phyloP scores from a whole-genome alignment of 1,140 invertebrate genomes.

The Bombus huntii region DNA sequence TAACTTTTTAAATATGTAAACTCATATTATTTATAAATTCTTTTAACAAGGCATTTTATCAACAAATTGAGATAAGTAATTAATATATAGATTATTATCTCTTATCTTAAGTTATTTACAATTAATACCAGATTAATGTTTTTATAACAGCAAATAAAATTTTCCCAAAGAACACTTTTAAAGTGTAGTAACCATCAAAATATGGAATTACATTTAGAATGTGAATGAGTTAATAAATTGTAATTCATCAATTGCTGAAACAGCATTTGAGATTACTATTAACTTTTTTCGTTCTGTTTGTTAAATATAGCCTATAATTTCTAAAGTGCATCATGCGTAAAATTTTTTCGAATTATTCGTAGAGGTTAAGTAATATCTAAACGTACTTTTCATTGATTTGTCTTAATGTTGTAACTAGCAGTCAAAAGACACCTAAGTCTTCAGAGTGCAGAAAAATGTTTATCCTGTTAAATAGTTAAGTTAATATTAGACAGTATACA shows the following conservation, averaged over 20 bases:
- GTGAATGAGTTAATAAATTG: slow-evolving; percentile 50
- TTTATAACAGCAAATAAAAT: slow-evolving; percentile 42
- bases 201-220: slow-evolving; percentile 49
- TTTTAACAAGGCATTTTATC: slow-evolving; percentile 41
- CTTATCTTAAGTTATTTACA: slow-evolving; percentile 56
- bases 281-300: slow-evolving; percentile 13
- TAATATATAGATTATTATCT: slow-evolving; percentile 48
- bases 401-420: slow-evolving; percentile 55
- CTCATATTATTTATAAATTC: slow-evolving; percentile 24
- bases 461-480: slow-evolving; percentile 66
- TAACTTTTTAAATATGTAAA: slow-evolving; percentile 21
- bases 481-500: slow-evolving; percentile 63
- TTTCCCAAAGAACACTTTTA: slow-evolving; percentile 33
- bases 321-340: slow-evolving; percentile 54
- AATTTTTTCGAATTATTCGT: slow-evolving; percentile 44
- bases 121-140: slow-evolving; percentile 56
- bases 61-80: slow-evolving; percentile 51
- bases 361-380: slow-evolving; percentile 58
- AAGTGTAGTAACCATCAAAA: slow-evolving; percentile 39
- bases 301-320: slow-evolving; percentile 47
- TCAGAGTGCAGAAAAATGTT: slow-evolving; percentile 60
- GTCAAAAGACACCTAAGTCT: slow-evolving; percentile 61
- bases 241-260: slow-evolving; percentile 27
- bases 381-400: slow-evolving; percentile 55
- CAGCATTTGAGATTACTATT: slow-evolving; percentile 35